Evolutionary conservation across 1,140 invertebrate species (phyloP).

Genomic region (Trichonephila clavata): DNA sequence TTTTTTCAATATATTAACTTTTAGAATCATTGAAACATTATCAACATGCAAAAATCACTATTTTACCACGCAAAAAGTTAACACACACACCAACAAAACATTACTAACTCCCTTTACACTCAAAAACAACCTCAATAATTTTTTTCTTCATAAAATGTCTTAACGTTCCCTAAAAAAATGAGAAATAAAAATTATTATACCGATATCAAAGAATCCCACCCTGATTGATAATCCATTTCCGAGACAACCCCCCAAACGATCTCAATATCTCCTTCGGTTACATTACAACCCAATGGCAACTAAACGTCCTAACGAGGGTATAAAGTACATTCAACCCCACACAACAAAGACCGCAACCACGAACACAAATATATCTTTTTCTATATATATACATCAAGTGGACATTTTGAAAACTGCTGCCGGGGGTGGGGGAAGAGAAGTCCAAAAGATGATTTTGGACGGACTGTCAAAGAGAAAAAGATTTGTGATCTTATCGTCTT

Average conservation of each 20-base stretch:
- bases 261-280: constrained; percentile 35
- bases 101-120: background rate
- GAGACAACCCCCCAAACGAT: constrained; percentile 41
- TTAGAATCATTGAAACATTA: no score
- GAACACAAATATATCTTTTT: constrained; percentile 28
- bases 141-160: background rate
- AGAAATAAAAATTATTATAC: constrained; percentile 16
- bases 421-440: background rate
- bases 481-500: constrained; percentile 65
- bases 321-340: constrained; percentile 38
- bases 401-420: constrained; percentile 63
- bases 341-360: constrained; percentile 27
- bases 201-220: constrained; percentile 14
- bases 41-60: background rate
- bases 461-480: constrained; percentile 65
- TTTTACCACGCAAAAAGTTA: background rate
- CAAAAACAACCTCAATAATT: background rate
- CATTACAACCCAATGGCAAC: constrained; percentile 12
- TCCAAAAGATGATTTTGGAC: constrained; percentile 67
- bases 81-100: background rate
- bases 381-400: constrained; percentile 62
- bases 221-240: constrained; percentile 74
- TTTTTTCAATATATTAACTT: no score
- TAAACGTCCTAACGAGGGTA: constrained; percentile 64
- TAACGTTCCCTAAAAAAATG: background rate